These are phyloP conservation scores for Bagarius yarrelli DNA, from an alignment of 2,113 vertebrate genomes.

Conservation along the genomic window DNA sequence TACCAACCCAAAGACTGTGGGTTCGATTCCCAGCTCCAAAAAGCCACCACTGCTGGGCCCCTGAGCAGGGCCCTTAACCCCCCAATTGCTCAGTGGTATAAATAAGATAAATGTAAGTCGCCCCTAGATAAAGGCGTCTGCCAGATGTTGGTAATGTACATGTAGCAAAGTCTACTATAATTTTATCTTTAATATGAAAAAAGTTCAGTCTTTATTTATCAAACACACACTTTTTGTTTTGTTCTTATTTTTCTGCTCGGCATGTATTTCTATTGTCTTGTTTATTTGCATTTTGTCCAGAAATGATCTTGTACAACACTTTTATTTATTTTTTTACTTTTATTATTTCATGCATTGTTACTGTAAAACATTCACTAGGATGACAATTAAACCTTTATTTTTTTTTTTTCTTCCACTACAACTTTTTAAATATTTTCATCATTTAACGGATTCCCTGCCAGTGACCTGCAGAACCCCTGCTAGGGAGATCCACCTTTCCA, in stretches of 20 bases:
- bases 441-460: neutral
- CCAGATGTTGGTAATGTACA: no score
- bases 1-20: no score
- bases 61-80: no score
- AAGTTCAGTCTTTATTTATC: neutral
- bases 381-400: neutral
- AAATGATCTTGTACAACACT: neutral
- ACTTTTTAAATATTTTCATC: neutral
- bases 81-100: no score
- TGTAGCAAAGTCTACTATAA: no score
- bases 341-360: neutral
- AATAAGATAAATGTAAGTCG: no score
- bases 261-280: neutral
- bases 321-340: neutral
- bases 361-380: neutral
- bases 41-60: no score
- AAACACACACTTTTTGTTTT: neutral
- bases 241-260: neutral
- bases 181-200: neutral
- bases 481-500: constrained; percentile 20
- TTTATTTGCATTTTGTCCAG: neutral
- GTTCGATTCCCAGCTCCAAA: no score
- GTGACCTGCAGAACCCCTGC: neutral
- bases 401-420: neutral
- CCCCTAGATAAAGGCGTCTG: no score